Percentiles rank a stretch among this genome's conserved stretches.
Conservation (phyloP, 2,888 invertebrate genomes). For the Folsomia manolachei region DNA sequence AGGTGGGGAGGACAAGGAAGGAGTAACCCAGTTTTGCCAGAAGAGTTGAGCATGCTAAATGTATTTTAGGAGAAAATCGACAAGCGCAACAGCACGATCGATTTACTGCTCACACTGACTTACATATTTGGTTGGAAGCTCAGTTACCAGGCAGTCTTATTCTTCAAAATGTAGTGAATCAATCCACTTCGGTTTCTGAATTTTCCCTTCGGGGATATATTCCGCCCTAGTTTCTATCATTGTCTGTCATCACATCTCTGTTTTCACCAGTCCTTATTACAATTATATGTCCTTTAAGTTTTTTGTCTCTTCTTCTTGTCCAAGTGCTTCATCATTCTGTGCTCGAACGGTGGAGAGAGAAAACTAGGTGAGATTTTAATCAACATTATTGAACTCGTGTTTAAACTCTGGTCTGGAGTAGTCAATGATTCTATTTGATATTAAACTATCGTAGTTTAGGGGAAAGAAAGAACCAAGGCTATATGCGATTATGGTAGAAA, state of each 20-base stretch:
- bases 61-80: slow-evolving; percentile 18
- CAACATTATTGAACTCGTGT: too few species aligned
- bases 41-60: slow-evolving; percentile 22
- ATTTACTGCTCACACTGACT: slow-evolving; percentile 20
- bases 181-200: slow-evolving; percentile 17
- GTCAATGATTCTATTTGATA: too few species aligned
- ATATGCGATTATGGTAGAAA: too few species aligned
- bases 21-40: too few species aligned
- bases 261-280: background rate
- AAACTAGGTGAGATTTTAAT: too few species aligned
- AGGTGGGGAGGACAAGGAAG: background rate
- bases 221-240: slow-evolving; percentile 7
- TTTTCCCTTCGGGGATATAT: slow-evolving; percentile 12
- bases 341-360: too few species aligned
- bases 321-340: too few species aligned
- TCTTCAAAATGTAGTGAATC: slow-evolving; percentile 37
- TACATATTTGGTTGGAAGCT: background rate
- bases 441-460: too few species aligned
- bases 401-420: too few species aligned
- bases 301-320: too few species aligned
- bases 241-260: background rate
- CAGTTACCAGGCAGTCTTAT: slow-evolving; percentile 27
- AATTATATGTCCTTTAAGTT: too few species aligned
- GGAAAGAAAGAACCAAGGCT: too few species aligned
- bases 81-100: slow-evolving; percentile 41